These are phyloP conservation scores for Chlorospingus semifuscus DNA, from an alignment of 2,797 vertebrate genomes.

Conservation along the genomic window DNA sequence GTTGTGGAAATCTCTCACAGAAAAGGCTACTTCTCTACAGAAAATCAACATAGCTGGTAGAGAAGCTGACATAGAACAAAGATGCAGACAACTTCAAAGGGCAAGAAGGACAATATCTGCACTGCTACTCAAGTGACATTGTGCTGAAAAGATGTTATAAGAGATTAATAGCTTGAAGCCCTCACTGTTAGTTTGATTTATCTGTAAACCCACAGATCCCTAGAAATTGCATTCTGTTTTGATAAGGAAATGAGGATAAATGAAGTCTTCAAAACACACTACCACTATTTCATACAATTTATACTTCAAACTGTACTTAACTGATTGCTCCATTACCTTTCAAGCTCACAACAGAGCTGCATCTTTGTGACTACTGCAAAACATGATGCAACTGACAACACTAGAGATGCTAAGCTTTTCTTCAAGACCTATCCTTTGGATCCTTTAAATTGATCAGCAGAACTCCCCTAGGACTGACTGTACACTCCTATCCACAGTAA, in stretches of 20 bases:
- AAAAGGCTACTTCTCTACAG: not conserved
- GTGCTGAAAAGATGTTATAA: not conserved
- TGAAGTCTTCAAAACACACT: not conserved
- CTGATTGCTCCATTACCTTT: not conserved
- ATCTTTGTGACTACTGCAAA: not conserved
- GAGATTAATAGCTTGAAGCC: not conserved
- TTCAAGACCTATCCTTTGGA: not conserved
- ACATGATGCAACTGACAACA: not conserved
- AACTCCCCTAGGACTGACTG: not conserved
- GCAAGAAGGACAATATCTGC: not conserved
- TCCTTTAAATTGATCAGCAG: not conserved
- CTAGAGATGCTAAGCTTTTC: not conserved
- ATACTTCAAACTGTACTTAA: not conserved
- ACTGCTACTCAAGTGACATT: not conserved
- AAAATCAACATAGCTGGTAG: not conserved
- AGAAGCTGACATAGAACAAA: not conserved
- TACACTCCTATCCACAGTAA: not conserved
- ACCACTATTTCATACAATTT: not conserved
- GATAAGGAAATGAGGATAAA: not conserved
- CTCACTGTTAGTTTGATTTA: not conserved
- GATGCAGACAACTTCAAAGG: not conserved
- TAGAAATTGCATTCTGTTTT: not conserved
- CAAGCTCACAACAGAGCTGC: not conserved
- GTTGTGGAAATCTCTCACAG: not conserved
- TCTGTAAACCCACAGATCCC: not conserved